phyloP scores from a whole-genome alignment of 2,113 vertebrate genomes.

The Rhinolophus sinicus region DNA sequence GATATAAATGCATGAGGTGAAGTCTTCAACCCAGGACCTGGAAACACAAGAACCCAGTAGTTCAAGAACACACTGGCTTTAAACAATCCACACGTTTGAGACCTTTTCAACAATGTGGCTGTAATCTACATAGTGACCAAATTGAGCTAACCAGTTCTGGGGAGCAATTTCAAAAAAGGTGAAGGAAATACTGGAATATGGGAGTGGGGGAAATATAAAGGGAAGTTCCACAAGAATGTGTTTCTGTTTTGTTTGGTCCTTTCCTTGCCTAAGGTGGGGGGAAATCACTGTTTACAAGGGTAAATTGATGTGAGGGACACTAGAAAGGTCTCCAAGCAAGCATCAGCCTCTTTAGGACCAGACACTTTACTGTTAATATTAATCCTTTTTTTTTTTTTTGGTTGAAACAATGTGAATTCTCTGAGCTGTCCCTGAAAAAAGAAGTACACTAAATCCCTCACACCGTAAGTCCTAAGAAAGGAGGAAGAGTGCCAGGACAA shows the following conservation, averaged over 20 bases:
- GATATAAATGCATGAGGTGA: constrained; percentile 55
- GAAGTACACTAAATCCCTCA: not conserved
- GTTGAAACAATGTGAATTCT: not conserved
- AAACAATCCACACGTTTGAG: not conserved
- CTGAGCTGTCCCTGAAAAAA: not conserved
- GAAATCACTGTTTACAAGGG: not conserved
- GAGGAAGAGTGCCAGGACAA: not conserved
- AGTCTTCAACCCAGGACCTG: not conserved
- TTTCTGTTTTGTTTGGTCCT: not conserved
- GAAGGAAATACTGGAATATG: not conserved
- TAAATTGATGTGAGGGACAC: not conserved
- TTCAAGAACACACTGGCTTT: constrained; percentile 13
- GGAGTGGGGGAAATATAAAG: not conserved
- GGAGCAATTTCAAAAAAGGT: not conserved
- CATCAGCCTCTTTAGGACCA: not conserved
- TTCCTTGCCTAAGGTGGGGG: not conserved
- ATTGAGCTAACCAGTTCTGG: not conserved
- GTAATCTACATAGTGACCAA: not conserved
- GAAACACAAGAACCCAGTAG: constrained; percentile 43
- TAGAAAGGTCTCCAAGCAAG: not conserved
- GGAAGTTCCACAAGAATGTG: not conserved
- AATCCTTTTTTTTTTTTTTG: constrained; percentile 18
- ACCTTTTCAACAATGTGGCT: constrained; percentile 43
- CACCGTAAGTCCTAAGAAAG: not conserved
- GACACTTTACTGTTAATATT: not conserved